phyloP scores from a whole-genome alignment of 2,113 vertebrate species.

The Hyperoodon ampullatus region DNA sequence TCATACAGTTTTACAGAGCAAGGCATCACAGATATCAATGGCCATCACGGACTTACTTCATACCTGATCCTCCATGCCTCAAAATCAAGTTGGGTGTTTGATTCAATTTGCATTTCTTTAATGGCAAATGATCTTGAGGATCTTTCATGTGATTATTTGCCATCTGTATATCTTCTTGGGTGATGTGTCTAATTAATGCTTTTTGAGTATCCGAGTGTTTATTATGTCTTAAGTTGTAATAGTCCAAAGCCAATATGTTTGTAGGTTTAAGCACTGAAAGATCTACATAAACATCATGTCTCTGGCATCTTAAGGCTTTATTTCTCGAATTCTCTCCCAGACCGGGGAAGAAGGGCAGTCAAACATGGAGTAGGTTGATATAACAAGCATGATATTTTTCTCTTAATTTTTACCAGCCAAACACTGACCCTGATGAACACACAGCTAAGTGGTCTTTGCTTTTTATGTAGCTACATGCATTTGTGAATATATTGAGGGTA shows the following conservation, averaged over 20 bases:
- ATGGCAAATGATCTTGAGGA: neutral
- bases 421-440: neutral
- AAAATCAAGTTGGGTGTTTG: neutral
- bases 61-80: neutral
- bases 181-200: neutral
- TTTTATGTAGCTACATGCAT: neutral
- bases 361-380: neutral
- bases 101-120: neutral
- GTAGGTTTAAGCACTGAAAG: neutral
- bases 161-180: neutral
- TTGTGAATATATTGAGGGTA: neutral
- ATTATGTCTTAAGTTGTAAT: neutral
- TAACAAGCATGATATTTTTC: neutral
- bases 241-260: neutral
- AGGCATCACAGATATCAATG: neutral
- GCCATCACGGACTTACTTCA: neutral
- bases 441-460: neutral
- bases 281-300: neutral
- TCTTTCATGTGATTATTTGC: neutral
- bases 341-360: fast-evolving
- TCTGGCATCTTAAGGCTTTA: neutral
- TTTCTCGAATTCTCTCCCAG: neutral
- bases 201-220: neutral
- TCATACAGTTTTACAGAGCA: neutral
- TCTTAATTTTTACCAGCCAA: neutral